Percentiles rank a stretch among this genome's conserved stretches.
Evolutionary conservation across 37 sponge, comb jelly and placozoan species (phyloP).

Genomic region (Crambe crambe): DNA sequence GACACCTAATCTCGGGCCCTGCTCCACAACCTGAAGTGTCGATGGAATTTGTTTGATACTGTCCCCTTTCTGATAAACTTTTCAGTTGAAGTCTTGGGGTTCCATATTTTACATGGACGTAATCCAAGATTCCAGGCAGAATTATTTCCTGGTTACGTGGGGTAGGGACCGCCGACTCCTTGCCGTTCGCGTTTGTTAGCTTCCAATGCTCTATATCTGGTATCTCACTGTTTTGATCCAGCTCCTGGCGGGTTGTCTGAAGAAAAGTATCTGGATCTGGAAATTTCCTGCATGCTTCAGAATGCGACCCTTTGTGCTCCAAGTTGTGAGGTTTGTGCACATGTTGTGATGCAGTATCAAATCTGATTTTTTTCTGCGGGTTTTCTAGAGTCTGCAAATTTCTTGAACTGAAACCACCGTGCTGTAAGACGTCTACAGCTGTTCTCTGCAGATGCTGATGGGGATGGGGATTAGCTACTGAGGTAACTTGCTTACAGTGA

Average conservation of each 20-base stretch:
- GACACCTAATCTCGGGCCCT: slow-evolving; percentile 14
- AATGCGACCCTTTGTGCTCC: no score
- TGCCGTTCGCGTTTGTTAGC: no score
- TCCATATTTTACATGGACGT: slow-evolving; percentile 32
- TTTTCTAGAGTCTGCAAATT: no score
- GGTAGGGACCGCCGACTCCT: background rate
- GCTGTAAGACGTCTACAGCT: background rate
- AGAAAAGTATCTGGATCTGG: no score
- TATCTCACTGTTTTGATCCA: no score
- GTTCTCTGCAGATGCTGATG: background rate
- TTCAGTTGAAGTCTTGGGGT: slow-evolving; percentile 27
- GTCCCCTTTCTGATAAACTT: background rate
- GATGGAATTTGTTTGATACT: background rate
- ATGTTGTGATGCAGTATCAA: no score
- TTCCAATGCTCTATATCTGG: no score
- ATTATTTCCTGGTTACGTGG: background rate
- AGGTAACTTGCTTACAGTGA: background rate
- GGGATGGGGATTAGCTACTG: background rate
- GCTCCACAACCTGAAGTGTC: background rate
- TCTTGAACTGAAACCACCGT: no score
- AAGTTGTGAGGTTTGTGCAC: no score
- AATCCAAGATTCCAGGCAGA: background rate
- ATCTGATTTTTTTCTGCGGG: no score
- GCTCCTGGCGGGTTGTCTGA: no score
- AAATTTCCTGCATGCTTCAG: no score